Percentiles rank a stretch among this genome's conserved stretches.
These are phyloP conservation scores for Leiothrix lutea DNA, from an alignment of 2,113 vertebrate species.

Conservation along the genomic window DNA sequence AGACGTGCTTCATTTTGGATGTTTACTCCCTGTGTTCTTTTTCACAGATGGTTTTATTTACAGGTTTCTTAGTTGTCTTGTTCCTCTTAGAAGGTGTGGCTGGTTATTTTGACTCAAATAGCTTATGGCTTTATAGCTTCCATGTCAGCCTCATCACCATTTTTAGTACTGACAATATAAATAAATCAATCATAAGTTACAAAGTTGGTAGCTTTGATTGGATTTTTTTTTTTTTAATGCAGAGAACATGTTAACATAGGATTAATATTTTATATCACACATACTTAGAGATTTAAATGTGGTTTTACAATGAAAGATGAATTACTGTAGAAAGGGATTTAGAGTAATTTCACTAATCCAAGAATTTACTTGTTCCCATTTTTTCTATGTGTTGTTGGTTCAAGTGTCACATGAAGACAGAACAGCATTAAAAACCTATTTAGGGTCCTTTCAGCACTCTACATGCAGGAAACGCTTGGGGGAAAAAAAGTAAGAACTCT, in stretches of 20 bases:
- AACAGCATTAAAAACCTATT: background rate
- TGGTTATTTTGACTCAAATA: background rate
- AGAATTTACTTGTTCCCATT: background rate
- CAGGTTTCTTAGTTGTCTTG: constrained; percentile 4
- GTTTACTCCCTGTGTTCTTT: constrained; percentile 11
- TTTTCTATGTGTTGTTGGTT: background rate
- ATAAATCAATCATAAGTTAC: background rate
- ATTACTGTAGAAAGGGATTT: constrained; percentile 1
- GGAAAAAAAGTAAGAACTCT: background rate
- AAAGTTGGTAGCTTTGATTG: background rate
- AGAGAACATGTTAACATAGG: background rate
- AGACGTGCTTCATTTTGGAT: constrained; percentile 20
- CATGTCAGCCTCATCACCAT: background rate
- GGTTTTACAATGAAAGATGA: background rate
- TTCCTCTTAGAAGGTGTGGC: background rate
- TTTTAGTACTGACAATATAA: background rate
- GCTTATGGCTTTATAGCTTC: background rate
- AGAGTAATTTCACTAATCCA: constrained; percentile 10
- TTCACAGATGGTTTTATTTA: constrained; percentile 48
- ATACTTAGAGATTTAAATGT: background rate
- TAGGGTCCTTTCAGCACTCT: background rate
- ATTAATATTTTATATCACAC: constrained; percentile 7
- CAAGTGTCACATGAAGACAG: background rate
- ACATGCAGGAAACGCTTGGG: background rate
- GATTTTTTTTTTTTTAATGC: constrained; percentile 1